These are phyloP conservation scores for Megalurothrips usitatus DNA, from an alignment of 2,888 invertebrate genomes.

Conservation along the genomic window DNA sequence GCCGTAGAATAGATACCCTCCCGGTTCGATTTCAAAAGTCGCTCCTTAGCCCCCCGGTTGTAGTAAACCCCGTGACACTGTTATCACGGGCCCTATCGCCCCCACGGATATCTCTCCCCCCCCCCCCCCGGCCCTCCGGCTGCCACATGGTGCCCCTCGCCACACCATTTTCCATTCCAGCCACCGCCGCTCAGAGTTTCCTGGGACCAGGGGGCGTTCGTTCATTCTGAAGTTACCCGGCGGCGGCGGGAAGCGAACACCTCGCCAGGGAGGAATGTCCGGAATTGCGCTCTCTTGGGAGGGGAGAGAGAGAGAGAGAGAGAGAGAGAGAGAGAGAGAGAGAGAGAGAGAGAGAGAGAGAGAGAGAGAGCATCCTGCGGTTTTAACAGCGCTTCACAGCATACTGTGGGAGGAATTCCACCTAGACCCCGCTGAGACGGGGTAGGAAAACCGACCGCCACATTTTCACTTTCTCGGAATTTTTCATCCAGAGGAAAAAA, in stretches of 20 bases:
- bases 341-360: too few species aligned
- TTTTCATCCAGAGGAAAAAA: too few species aligned
- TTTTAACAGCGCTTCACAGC: background rate
- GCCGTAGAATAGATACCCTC: background rate
- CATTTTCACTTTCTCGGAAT: too few species aligned
- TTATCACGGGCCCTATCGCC: background rate
- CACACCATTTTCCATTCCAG: background rate
- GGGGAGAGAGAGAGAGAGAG: too few species aligned
- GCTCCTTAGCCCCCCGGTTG: background rate
- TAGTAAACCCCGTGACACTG: background rate
- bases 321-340: too few species aligned
- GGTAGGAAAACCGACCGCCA: too few species aligned
- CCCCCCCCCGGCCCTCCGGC: background rate
- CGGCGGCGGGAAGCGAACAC: background rate
- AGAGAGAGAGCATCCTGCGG: background rate
- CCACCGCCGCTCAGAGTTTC: background rate
- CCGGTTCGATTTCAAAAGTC: background rate
- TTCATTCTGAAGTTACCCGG: background rate
- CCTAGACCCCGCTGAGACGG: too few species aligned
- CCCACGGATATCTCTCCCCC: background rate
- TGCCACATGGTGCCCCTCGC: background rate
- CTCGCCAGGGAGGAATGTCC: background rate
- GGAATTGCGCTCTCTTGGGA: background rate
- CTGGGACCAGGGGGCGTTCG: background rate
- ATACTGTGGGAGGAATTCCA: too few species aligned